phyloP scores from a whole-genome alignment of 2,888 invertebrate genomes.

The Galerucella nymphaeae region DNA sequence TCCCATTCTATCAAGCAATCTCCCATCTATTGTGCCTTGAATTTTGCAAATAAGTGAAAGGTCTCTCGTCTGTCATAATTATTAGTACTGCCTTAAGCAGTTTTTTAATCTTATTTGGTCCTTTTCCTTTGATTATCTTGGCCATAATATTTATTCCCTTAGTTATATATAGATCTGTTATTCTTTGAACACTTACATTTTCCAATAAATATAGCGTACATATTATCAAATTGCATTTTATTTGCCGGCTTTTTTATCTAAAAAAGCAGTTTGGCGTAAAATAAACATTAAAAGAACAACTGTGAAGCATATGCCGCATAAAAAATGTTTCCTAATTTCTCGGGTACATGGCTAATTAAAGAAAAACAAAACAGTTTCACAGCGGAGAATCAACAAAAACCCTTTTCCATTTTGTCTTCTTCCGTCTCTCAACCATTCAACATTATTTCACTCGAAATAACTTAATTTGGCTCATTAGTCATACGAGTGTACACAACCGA shows the following conservation, averaged over 20 bases:
- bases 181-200: no score
- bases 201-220: background rate
- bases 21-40: no score
- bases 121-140: no score
- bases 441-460: constrained; percentile 26
- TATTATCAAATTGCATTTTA: background rate
- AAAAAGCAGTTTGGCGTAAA: constrained; percentile 10
- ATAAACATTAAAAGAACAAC: constrained; percentile 12
- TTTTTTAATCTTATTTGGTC: no score
- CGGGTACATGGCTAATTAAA: constrained; percentile 26
- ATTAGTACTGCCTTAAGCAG: no score
- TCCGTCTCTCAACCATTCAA: constrained; percentile 19
- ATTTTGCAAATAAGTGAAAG: no score
- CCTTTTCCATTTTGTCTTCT: constrained; percentile 28
- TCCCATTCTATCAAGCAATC: no score
- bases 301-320: constrained; percentile 1
- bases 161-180: no score
- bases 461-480: constrained; percentile 32
- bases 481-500: constrained; percentile 17
- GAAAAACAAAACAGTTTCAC: constrained; percentile 31
- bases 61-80: no score
- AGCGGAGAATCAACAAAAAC: constrained; percentile 28
- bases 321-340: constrained; percentile 18
- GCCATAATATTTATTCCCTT: no score
- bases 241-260: background rate